Base-by-base conservation (phyloP, 1,140 invertebrate species). In the Pectinophora gossypiella region DNA sequence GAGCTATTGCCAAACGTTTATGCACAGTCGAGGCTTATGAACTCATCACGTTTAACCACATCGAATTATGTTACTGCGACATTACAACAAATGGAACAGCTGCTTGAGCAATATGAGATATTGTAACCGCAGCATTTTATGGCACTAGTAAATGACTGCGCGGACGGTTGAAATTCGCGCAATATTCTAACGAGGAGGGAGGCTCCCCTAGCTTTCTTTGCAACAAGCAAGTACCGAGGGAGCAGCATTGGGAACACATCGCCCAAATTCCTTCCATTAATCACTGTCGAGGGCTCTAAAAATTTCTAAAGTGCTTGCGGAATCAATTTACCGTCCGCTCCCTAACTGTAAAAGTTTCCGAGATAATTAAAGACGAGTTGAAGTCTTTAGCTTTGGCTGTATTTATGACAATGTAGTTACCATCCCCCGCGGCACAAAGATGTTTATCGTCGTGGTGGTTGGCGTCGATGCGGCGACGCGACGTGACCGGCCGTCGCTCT, bases 271-370 rank as follows among this genome's bases (percentile, higher is more conserved):
- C 76, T 64, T 74, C 77, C 76, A 84, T 86, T 86, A 83, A 86
- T 86, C 83, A 86, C 74, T 82, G 80, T 83, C 77, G 63, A 70
- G 76, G 58, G 76, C 67, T 75, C 75, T 81, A 87, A 85, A 87
- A 79, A 82, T 79, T 80, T 81, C 68, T 64, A 68, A 86, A 84
- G 76, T 73, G 72, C 73, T 67, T 68, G 68, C 68, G 66, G 74
- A 86, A 81, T 83, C 77, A 86, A 86, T 86, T 86, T 84, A 64
- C 72, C 67, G 64, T 72, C 69, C 72, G 47, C 72, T 60, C 66
- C 71, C 67, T 67, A 69, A 72, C 72, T 77, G 65, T 63, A 35
- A 76, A 81, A 83, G 60, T 82, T 69, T 40, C 18, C 68, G 70
- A 68, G 67, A 76, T 82, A 76, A 82, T 76, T 80, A 78, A 76